Evolutionary conservation across 2,888 invertebrate genomes (phyloP), one percentile per base, ranked within the genome.

Genomic region (Drosophila mayaguana): DNA sequence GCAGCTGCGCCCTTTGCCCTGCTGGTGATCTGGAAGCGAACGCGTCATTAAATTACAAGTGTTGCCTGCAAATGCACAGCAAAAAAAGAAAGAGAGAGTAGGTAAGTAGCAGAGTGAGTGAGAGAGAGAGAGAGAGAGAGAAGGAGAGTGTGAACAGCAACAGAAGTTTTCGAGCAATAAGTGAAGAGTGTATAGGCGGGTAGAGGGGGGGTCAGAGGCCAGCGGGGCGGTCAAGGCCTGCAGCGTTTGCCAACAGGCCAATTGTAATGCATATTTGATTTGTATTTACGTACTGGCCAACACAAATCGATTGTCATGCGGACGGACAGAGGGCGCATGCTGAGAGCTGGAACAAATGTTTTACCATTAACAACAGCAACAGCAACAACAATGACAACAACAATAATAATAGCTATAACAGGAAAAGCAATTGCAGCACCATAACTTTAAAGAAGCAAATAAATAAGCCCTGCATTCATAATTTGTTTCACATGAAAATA

Each of bases 201-300:
- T 20, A 1, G 20, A 6, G n/a, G 16, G n/a, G 7, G 0, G 36
- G 12, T 18, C 38, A 12, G 28, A 36, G 14, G 28, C 22, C 53
- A 53, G 38, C n/a, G 64, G 20, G 69, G 50, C 60, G 74, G 71
- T 75, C 78, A 78, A 78, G 78, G 70, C 46, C 72, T 79, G 51
- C 57, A 75, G 64, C 60, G 67, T 20, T 42, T 64, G 66, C 65
- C 75, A 69, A 38, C 78, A 40, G 82, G 84, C 82, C 84, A 85
- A 87, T 87, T 85, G 84, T 82, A 87, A 84, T 85, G 85, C 84
- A 85, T 85, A 87, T 85, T 85, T 87, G 88, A 85, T 87, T 87
- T 84, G 84, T 82, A 80, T 84, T 80, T 82, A 84, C 71, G 80
- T 72, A 69, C 71, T 63, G 60, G 54, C 40, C 56, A 57, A 50